These are phyloP conservation scores for Myzus persicae DNA, from an alignment of 1,140 invertebrate genomes.

Conservation along the genomic window DNA sequence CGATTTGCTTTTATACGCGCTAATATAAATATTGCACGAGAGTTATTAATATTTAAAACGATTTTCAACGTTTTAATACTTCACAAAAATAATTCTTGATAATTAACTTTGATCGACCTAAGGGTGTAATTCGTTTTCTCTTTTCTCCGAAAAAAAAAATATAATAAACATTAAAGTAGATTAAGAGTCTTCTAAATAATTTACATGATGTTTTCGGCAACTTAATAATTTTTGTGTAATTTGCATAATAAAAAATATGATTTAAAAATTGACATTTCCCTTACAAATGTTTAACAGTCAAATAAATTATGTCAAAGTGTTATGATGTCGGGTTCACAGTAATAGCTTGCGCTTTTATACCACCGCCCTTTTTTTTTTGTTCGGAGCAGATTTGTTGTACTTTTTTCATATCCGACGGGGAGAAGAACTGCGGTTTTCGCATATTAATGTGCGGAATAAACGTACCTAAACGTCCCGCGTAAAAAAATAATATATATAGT, in stretches of 20 bases:
- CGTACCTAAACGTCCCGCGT: slow-evolving; percentile 26
- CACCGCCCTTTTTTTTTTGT: slow-evolving; percentile 7
- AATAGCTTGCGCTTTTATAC: slow-evolving; percentile 44
- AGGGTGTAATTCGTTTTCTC: neutral
- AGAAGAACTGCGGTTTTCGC: slow-evolving; percentile 57
- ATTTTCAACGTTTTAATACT: slow-evolving; percentile 9
- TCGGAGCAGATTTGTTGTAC: slow-evolving; percentile 23
- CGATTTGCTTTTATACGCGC: neutral
- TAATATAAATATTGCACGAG: neutral
- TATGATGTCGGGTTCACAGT: slow-evolving; percentile 43
- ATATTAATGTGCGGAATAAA: slow-evolving; percentile 51
- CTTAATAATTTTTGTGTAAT: slow-evolving; percentile 10
- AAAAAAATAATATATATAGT: slow-evolving; percentile 23
- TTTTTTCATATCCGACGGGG: slow-evolving; percentile 40
- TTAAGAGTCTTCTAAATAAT: slow-evolving; percentile 36
- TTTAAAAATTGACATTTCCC: slow-evolving; percentile 44
- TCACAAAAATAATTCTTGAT: slow-evolving; percentile 3
- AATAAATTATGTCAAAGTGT: slow-evolving; percentile 58
- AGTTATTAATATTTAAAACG: slow-evolving; percentile 27
- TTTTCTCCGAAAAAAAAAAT: neutral
- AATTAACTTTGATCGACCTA: slow-evolving; percentile 44
- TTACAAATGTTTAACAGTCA: slow-evolving; percentile 55
- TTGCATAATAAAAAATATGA: slow-evolving; percentile 43
- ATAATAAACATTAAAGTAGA: slow-evolving; percentile 5
- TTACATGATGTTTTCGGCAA: slow-evolving; percentile 9